Evolutionary conservation across 2,797 vertebrate genomes (phyloP).

Genomic region (Ataeniobius toweri): DNA sequence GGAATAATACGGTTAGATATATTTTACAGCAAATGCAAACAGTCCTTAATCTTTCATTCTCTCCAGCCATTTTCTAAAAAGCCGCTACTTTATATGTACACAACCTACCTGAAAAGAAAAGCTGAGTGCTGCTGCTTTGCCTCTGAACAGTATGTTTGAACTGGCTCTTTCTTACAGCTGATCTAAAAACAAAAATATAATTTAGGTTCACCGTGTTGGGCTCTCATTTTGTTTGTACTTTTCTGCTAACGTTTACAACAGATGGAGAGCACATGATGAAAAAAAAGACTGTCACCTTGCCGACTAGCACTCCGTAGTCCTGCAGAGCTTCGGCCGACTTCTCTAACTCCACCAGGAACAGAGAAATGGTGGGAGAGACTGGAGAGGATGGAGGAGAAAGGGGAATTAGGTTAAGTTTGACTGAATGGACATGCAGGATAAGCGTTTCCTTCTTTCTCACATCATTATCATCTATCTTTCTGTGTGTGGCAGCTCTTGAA

Average conservation of each 20-base stretch:
- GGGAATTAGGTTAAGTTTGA: neutral
- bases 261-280: neutral
- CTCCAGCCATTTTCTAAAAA: neutral
- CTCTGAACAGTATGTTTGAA: slow-evolving; percentile 83
- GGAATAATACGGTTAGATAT: neutral
- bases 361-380: slow-evolving; percentile 76
- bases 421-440: neutral
- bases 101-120: slow-evolving; percentile 89
- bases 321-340: slow-evolving; percentile 81
- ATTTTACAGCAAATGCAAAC: neutral
- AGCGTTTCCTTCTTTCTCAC: too few species aligned
- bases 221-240: neutral
- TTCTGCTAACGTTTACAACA: neutral
- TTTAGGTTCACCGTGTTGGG: neutral
- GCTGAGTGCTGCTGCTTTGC: slow-evolving; percentile 80
- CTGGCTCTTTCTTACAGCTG: slow-evolving; percentile 82
- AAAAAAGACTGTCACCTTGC: slow-evolving; percentile 77
- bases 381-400: neutral
- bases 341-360: slow-evolving; percentile 85
- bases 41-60: neutral
- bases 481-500: too few species aligned
- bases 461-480: too few species aligned
- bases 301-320: slow-evolving; percentile 87
- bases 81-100: neutral
- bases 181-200: slow-evolving; percentile 74